These are phyloP conservation scores for Sipunculus nudus DNA, from an alignment of 2,888 invertebrate species.

Conservation along the genomic window DNA sequence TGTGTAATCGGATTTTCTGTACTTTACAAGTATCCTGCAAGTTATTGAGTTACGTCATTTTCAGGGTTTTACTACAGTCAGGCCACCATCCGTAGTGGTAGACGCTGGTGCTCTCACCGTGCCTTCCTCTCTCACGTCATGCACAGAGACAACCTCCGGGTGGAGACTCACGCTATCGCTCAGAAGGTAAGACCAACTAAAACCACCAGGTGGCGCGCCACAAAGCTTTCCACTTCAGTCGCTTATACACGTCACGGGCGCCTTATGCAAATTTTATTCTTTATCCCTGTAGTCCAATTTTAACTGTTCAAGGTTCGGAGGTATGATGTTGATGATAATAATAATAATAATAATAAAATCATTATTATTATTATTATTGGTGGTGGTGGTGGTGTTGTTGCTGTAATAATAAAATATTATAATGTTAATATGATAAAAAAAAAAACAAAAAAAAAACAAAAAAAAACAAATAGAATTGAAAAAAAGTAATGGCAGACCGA, in stretches of 20 bases:
- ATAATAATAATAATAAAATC: no score
- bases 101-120: conserved; percentile 35
- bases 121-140: conserved; percentile 38
- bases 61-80: conserved; percentile 33
- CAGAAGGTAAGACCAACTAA: conserved; percentile 31
- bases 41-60: no score
- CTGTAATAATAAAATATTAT: no score
- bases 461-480: no score
- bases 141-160: conserved; percentile 34
- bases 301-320: neutral
- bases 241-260: neutral
- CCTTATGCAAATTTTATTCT: neutral
- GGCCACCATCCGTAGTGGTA: conserved; percentile 41
- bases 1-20: no score
- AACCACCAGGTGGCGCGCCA: neutral
- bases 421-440: no score
- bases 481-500: no score
- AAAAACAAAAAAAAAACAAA: no score
- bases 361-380: neutral
- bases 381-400: no score
- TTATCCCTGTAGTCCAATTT: neutral
- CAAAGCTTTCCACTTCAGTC: neutral
- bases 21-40: no score
- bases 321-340: neutral
- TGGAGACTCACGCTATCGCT: conserved; percentile 33